Base-by-base conservation (phyloP, 2,888 invertebrate genomes). In the Baronia brevicornis region DNA sequence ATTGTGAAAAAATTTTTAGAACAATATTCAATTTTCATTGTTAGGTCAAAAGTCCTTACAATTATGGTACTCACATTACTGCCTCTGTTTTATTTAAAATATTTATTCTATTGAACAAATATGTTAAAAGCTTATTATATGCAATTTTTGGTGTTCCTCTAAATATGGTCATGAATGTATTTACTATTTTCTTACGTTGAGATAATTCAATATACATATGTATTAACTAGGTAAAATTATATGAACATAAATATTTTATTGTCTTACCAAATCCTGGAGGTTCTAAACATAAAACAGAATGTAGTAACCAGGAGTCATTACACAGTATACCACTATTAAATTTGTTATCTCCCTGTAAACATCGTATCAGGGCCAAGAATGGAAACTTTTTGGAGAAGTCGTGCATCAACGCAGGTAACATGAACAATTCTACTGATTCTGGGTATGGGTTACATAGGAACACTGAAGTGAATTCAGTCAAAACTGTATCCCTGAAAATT, bases 381-480 rank as follows among this genome's bases (percentile, higher is more conserved):
- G 89, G 88, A 52, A 89, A 87, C 34, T 69, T 70, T 1, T 56
- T 48, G 25, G 48, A 57, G 1, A 47, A 7, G 33, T 71, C 67
- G 13, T 74, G 71, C 1, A 88, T 84, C 36, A 95, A 62, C 4
- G 90, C 89, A 6, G 94, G 93, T 44, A 95, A 73, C 17, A 94
- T 68, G 48, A 87, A 90, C 69, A 88, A 84, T 44, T 90, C 89
- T 6, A 94, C 84, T 1, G 91, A 86, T 43, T 90, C 89, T 0
- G 89, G 88, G 48, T 91, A 87, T 3, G 86, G 84, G 28, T 88
- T 87, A 38, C 89, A 88, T 6, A 94, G 73, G 52, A 94, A 90
- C 39, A 90, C 86, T 24, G 84, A 75, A 15, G 89, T 86, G 50
- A 94, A 91, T 54, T 88, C 86, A 4, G 77, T 61, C 71, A 84